phyloP scores from a whole-genome alignment of 2,888 invertebrate genomes.

The Orthosia cruda region DNA sequence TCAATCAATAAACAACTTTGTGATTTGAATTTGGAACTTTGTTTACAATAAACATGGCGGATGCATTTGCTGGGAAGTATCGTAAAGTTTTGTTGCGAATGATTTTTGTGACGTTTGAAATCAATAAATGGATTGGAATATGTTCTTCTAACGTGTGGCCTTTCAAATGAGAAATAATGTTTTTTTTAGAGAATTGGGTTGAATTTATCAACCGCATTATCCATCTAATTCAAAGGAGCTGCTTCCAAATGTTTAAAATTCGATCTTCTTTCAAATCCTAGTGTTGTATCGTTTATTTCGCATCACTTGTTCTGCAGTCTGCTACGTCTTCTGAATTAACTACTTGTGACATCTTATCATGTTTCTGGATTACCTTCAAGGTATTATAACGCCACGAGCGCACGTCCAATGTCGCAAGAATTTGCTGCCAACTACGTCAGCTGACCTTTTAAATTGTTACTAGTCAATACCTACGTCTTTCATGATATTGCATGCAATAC shows the following conservation, averaged over 20 bases:
- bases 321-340: background rate
- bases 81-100: slow-evolving; percentile 9
- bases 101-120: background rate
- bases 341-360: background rate
- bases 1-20: slow-evolving; percentile 47
- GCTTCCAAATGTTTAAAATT: too few relatives aligned
- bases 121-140: background rate
- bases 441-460: background rate
- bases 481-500: background rate
- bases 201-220: too few relatives aligned
- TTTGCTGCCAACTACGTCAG: slow-evolving; percentile 72
- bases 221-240: too few relatives aligned
- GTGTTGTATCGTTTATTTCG: background rate
- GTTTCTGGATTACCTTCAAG: slow-evolving; percentile 29
- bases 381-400: slow-evolving; percentile 14
- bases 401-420: slow-evolving; percentile 40
- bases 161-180: background rate
- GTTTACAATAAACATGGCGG: slow-evolving; percentile 31
- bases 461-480: background rate
- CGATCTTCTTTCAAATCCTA: background rate
- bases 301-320: background rate
- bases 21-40: slow-evolving; percentile 22
- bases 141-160: background rate
- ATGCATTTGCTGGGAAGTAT: slow-evolving; percentile 24
- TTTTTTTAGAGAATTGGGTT: background rate